Evolutionary conservation across 2,113 vertebrate genomes (phyloP).

Genomic region (Hydrolagus affinis): DNA sequence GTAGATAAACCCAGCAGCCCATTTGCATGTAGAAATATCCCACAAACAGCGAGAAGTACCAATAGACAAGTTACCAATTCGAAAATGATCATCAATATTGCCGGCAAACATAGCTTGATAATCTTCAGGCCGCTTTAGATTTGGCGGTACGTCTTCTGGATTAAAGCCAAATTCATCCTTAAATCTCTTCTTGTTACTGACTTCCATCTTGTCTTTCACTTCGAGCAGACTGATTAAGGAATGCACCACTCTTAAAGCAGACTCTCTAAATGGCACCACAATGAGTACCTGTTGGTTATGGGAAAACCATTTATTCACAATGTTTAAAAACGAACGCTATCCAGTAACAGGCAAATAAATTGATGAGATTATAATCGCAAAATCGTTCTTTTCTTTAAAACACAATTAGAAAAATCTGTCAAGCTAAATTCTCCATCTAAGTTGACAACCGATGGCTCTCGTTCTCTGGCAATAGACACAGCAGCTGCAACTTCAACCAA

Average conservation of each 20-base stretch:
- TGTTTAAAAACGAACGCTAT: background rate
- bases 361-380: background rate
- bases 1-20: no score
- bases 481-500: no score
- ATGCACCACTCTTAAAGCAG: conserved; percentile 71
- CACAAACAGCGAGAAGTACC: no score
- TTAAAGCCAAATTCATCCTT: conserved; percentile 78
- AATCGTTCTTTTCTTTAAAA: background rate
- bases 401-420: no score
- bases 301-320: background rate
- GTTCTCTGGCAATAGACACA: no score
- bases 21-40: no score
- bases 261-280: conserved; percentile 79
- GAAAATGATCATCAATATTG: conserved; percentile 94
- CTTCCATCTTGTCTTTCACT: conserved; percentile 68
- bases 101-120: conserved; percentile 81
- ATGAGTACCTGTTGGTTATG: conserved; percentile 67
- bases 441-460: no score
- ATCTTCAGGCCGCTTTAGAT: conserved; percentile 80
- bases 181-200: conserved; percentile 91
- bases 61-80: conserved; percentile 64
- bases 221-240: conserved; percentile 76
- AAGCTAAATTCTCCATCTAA: no score
- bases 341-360: background rate
- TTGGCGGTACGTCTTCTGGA: conserved; percentile 63